Conservation (phyloP, 92 coral and sea anemone species). For the Ricordea florida region DNA sequence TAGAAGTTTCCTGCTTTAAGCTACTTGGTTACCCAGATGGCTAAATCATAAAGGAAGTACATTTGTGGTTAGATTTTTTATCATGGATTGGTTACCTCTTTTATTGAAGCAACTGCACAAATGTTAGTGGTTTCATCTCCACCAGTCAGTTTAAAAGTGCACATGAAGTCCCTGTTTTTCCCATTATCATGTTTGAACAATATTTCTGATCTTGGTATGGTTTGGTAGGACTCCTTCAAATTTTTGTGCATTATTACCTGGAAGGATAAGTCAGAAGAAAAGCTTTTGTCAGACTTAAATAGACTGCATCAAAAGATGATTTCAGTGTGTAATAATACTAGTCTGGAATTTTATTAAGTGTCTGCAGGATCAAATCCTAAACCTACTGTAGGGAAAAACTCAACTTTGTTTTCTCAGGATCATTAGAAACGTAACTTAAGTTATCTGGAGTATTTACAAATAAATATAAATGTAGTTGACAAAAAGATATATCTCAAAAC, state of each 20-base stretch:
- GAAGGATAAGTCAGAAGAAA: background rate
- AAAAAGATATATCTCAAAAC: too few species aligned
- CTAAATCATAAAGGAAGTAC: background rate
- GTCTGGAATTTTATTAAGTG: too few species aligned
- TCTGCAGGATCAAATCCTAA: too few species aligned
- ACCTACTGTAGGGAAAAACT: too few species aligned
- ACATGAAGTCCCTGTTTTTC: slow-evolving; percentile 38
- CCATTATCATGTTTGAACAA: slow-evolving; percentile 41
- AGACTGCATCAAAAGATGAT: too few species aligned
- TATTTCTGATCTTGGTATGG: slow-evolving; percentile 20
- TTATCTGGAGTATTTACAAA: too few species aligned
- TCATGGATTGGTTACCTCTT: background rate
- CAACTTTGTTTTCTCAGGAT: too few species aligned
- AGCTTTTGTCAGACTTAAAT: too few species aligned
- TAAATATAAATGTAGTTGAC: too few species aligned
- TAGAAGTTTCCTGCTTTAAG: too few species aligned
- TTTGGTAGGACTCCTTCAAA: slow-evolving; percentile 44
- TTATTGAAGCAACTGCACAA: slow-evolving; percentile 15
- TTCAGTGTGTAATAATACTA: too few species aligned
- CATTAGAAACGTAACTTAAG: too few species aligned
- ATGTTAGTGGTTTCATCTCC: slow-evolving; percentile 3
- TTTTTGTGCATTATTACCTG: slow-evolving; percentile 26
- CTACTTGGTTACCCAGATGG: background rate
- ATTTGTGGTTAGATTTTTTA: background rate
- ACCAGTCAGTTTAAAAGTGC: slow-evolving; percentile 30